Base-by-base conservation (phyloP, 2,888 invertebrate species). In the Ectropis crepuscularia region DNA sequence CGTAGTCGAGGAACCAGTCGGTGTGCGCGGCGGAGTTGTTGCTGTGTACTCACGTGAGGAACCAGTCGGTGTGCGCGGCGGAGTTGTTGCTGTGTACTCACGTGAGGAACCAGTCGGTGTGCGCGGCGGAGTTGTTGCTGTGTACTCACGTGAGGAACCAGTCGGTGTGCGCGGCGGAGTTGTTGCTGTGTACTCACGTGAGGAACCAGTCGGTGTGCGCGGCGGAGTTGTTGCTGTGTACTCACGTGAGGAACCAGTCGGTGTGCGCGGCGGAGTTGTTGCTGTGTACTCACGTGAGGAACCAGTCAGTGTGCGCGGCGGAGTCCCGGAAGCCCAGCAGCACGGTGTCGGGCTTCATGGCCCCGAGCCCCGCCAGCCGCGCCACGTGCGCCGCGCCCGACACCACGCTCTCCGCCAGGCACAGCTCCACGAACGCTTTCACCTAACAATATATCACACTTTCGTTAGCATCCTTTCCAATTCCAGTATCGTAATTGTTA, bases 311-410 rank as follows among this genome's bases (percentile, higher is more conserved):
- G 0, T 97, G 96, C 0, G 92, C 79, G 38, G 95, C 94, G 36
- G 95, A 94, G 81, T 99, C 99, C 71, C 98, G 95, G 92, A 99
- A 99, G 12, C 99, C 99, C 50, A 99, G 92, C 42, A 99, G 94
- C 63, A 99, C 97, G 0, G 99, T 99, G 83, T 99, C 99, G 0
- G 99, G 99, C 85, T 99, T 99, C 99, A 99, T 99, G 10, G 99
- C 99, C 0, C 99, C 99, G 82, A 99, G 95, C 5, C 99, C 99
- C 0, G 98, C 96, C 65, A 99, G 90, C 39, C 99, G 94, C 53
- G 98, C 95, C 69, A 99, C 93, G 88, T 99, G 99, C 65, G 97
- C 97, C 48, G 99, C 94, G 4, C 99, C 99, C 74, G 97, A 96
- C 0, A 99, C 94, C 0, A 99, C 96, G 0, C 96, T 95, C 61